These are phyloP conservation scores for Agrypnia vestita DNA, from an alignment of 1,140 invertebrate genomes.

Conservation along the genomic window DNA sequence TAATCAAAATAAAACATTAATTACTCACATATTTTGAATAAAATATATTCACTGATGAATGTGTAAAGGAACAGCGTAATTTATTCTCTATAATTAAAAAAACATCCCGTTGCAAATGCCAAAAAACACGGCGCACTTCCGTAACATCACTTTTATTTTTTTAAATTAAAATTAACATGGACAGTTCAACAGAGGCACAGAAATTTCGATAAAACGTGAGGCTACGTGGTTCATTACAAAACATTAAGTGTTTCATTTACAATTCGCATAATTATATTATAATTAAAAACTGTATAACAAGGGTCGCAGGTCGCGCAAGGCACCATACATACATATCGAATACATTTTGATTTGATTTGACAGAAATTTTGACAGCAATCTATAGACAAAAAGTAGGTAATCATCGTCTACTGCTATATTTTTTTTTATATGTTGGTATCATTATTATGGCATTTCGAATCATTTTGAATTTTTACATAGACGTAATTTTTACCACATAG, in stretches of 20 bases:
- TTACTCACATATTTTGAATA: no score
- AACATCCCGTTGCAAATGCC: not conserved
- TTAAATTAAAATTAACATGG: not conserved
- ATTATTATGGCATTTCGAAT: no score
- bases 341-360: conserved; percentile 6
- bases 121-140: conserved; percentile 9
- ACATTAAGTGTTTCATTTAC: conserved; percentile 40
- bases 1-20: no score
- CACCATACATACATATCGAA: not conserved
- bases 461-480: no score
- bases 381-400: not conserved
- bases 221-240: conserved; percentile 4
- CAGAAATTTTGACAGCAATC: conserved; percentile 20
- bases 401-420: no score
- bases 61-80: not conserved
- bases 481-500: no score
- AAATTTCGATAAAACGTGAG: conserved; percentile 6
- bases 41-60: not conserved
- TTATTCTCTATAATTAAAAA: not conserved
- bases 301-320: conserved; percentile 25
- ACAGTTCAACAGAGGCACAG: not conserved
- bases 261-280: conserved; percentile 36
- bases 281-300: conserved; percentile 13
- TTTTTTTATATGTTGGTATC: no score
- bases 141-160: conserved; percentile 11